phyloP scores from a whole-genome alignment of 2,113 vertebrate species.

The Bubo scandiacus region DNA sequence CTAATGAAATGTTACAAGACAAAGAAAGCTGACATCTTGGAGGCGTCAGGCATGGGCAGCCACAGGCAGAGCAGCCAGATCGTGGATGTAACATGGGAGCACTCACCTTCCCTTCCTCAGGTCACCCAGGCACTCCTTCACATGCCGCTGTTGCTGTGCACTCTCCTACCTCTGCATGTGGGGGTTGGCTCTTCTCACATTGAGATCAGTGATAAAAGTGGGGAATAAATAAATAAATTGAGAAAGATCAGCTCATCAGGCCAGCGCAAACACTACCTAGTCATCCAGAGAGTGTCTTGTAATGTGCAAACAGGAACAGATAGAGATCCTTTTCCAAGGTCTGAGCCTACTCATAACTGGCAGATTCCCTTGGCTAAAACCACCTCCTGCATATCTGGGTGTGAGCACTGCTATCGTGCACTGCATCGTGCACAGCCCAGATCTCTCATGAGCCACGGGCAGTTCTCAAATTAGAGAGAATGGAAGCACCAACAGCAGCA shows the following conservation, averaged over 20 bases:
- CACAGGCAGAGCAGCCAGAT: not conserved
- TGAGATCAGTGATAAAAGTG: not conserved
- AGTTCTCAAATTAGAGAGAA: not conserved
- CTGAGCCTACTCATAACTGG: not conserved
- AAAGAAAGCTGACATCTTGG: not conserved
- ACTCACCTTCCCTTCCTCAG: not conserved
- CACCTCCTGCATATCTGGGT: not conserved
- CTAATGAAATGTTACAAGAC: not conserved
- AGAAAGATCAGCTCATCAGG: conserved; percentile 9
- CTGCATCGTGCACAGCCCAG: not conserved
- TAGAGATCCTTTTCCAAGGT: not conserved
- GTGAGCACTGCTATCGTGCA: not conserved
- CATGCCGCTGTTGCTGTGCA: not conserved
- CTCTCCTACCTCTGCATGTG: not conserved
- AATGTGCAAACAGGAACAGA: not conserved
- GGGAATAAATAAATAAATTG: conserved; percentile 9
- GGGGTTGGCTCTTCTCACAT: not conserved
- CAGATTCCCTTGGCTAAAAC: not conserved
- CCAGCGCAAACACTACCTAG: not conserved
- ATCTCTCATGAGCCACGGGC: not conserved
- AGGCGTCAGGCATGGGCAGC: not conserved
- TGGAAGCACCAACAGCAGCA: not conserved
- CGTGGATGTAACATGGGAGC: not conserved
- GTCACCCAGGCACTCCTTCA: not conserved
- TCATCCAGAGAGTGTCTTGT: not conserved